Base-by-base conservation (phyloP, 2,888 invertebrate species). In the Eretmocerus hayati region DNA sequence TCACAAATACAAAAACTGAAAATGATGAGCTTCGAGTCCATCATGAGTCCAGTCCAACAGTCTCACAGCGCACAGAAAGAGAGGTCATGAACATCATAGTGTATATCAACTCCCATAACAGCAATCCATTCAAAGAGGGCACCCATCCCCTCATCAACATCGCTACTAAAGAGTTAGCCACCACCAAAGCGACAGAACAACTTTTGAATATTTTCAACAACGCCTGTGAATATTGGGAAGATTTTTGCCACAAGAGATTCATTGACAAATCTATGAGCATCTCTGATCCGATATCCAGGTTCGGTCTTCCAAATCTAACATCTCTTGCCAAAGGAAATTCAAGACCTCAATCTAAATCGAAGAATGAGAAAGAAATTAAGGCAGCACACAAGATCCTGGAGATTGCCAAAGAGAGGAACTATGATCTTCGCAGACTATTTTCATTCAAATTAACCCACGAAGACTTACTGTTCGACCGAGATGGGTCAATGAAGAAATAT, bases 1-100 rank as follows among this genome's bases (percentile, higher is more conserved):
- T 42, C 4, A 48, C 38, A 6, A 26, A 20, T 23, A 43, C 39
- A 5, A 19, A 23, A 20, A 2, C 2, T 23, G 39, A 43, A 38
- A 42, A 48, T 32, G n/a, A 48, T 23, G 43, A 48, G 20, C 11
- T 48, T 19, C 32, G 18, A 42, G 30, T 13, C 16, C 42, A 48
- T 23, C 42, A 48, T 22, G 38, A 48, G 5, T 38, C 19, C 20
- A 42, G 9, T 13, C 4, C 3, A 2, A 43, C 38, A 4, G 31
- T n/a, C 15, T 42, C 33, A 20, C 5, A 37, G n/a, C 20, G 30
- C 4, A 37, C 46, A n/a, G 53, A 53, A 36, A 2, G 22, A 23
- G 22, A 36, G 32, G 39, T 50, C n/a, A n/a, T n/a, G n/a, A n/a
- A n/a, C n/a, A n/a, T 1, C 15, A 36, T 19, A 45, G 38, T 18